Conservation (phyloP, 2,113 vertebrate genomes). For the Arothron firmamentum region DNA sequence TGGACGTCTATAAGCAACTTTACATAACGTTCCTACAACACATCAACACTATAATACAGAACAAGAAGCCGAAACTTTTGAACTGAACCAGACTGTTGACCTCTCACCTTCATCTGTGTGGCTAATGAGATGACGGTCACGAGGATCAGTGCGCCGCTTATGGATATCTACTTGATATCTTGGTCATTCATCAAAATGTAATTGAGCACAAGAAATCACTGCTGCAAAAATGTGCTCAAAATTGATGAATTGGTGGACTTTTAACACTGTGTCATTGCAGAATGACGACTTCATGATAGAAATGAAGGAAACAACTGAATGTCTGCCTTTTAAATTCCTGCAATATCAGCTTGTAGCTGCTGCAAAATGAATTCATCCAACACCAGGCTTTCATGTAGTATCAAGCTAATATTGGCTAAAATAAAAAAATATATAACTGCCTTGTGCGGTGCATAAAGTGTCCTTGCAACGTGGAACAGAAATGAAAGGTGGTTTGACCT, state of each 20-base stretch:
- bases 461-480: constrained; percentile 41
- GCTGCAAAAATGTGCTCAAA: too few species aligned
- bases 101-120: constrained; percentile 15
- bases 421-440: constrained; percentile 1
- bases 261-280: neutral
- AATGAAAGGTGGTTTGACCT: constrained; percentile 65
- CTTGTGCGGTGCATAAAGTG: neutral
- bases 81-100: neutral
- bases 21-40: too few species aligned
- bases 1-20: too few species aligned
- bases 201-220: constrained; percentile 10
- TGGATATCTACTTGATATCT: constrained; percentile 1
- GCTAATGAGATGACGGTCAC: constrained; percentile 4
- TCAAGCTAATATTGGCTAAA: neutral
- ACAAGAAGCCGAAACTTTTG: too few species aligned
- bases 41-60: too few species aligned
- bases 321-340: neutral
- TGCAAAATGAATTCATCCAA: too few species aligned
- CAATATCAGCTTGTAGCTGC: neutral
- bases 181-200: neutral
- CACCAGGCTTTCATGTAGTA: too few species aligned
- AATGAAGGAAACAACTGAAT: neutral
- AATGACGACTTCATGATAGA: too few species aligned
- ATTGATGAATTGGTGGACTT: neutral
- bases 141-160: constrained; percentile 10